Conservation (phyloP, 1,140 invertebrate genomes). For the Telenomus remus region DNA sequence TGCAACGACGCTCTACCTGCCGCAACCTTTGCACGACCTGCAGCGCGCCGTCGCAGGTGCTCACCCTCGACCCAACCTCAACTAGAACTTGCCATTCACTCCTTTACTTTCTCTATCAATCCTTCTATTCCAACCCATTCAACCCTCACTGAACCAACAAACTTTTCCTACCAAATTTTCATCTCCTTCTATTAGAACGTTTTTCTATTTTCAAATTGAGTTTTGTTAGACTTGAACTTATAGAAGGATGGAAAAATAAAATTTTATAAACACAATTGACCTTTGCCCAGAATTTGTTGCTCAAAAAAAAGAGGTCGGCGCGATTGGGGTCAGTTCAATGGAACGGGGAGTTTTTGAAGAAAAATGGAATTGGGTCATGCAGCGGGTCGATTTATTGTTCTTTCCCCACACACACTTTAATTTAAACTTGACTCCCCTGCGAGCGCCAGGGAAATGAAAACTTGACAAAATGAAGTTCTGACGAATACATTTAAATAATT, state of each 20-base stretch:
- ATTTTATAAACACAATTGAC: too few species aligned
- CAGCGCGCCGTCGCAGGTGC: slow-evolving; percentile 21
- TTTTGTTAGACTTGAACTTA: too few species aligned
- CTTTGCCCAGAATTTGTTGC: not conserved
- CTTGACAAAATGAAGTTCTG: not conserved
- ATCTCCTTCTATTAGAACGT: too few species aligned
- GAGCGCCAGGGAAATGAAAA: not conserved
- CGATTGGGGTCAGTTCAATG: slow-evolving; percentile 14
- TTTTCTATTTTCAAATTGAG: too few species aligned
- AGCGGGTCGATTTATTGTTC: not conserved
- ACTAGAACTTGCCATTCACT: not conserved
- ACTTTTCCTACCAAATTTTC: too few species aligned
- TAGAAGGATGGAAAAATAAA: too few species aligned
- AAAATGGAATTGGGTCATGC: slow-evolving; percentile 5
- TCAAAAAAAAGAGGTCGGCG: not conserved
- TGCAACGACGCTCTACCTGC: slow-evolving; percentile 19
- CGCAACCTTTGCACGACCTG: slow-evolving; percentile 23
- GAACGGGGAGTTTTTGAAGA: not conserved
- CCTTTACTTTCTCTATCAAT: not conserved
- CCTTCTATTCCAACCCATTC: not conserved
- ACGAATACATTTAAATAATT: too few species aligned
- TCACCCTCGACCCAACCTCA: slow-evolving; percentile 11
- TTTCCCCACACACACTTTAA: not conserved
- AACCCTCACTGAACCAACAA: not conserved
- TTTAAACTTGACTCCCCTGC: not conserved